Evolutionary conservation across 2,888 invertebrate genomes (phyloP).

Genomic region (Eristalinus sepulchralis): DNA sequence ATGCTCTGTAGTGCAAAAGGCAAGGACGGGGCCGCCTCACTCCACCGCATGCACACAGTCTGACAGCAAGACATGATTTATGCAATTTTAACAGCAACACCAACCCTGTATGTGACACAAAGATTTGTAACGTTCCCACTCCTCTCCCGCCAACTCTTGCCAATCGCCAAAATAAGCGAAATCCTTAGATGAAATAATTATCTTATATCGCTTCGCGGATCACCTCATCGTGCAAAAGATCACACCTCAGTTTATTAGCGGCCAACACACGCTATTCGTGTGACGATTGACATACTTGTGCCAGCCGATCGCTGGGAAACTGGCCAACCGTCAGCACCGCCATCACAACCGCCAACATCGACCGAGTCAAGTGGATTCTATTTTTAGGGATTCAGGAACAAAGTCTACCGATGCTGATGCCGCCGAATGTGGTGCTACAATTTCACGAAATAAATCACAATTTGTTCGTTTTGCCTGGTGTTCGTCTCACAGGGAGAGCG

Average conservation of each 20-base stretch:
- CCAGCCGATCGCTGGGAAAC: constrained; percentile 51
- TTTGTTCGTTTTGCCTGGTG: constrained; percentile 46
- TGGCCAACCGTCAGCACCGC: constrained; percentile 37
- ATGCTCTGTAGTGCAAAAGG: constrained; percentile 38
- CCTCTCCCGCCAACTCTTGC: not conserved
- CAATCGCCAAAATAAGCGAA: constrained; percentile 5
- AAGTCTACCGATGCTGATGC: constrained; percentile 47
- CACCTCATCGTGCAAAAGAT: constrained; percentile 48
- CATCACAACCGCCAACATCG: constrained; percentile 20
- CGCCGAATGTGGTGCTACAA: constrained; percentile 50
- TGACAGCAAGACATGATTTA: constrained; percentile 67
- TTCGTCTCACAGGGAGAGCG: constrained; percentile 72
- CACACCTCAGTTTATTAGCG: constrained; percentile 69
- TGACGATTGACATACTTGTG: constrained; percentile 69
- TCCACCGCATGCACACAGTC: constrained; percentile 38
- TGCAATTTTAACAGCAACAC: constrained; percentile 69
- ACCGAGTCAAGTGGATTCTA: constrained; percentile 63
- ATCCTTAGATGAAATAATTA: constrained; percentile 47
- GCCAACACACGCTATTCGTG: constrained; percentile 50
- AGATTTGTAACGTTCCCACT: constrained; percentile 70
- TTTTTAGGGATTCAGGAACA: constrained; percentile 57
- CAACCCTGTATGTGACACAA: constrained; percentile 50
- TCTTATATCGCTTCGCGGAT: constrained; percentile 24
- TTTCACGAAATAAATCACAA: constrained; percentile 67
- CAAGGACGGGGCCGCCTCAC: constrained; percentile 23